These are phyloP conservation scores for Poeciliopsis paucimaculata DNA, from an alignment of 2,797 vertebrate species.

Conservation along the genomic window DNA sequence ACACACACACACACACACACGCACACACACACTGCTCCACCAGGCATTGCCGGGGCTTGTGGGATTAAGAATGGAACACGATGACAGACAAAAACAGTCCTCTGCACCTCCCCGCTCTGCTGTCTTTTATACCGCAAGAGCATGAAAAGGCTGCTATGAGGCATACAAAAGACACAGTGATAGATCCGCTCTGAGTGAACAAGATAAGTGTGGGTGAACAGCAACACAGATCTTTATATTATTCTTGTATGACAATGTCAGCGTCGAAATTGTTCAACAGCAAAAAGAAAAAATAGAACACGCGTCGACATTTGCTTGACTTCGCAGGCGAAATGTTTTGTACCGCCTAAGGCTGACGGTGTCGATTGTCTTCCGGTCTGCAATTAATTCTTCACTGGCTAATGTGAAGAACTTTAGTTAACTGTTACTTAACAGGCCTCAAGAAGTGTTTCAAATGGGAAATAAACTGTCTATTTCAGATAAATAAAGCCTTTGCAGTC, in stretches of 20 bases:
- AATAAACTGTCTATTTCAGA: constrained; percentile 14
- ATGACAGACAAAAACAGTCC: constrained; percentile 82
- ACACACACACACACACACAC: constrained; percentile 1
- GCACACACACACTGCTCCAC: constrained; percentile 55
- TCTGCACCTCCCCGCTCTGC: constrained; percentile 75
- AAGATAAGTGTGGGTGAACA: constrained; percentile 75
- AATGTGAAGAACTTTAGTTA: background rate
- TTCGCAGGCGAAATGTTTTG: constrained; percentile 32
- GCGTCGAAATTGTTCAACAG: constrained; percentile 41
- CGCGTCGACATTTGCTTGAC: constrained; percentile 45
- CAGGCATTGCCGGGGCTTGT: constrained; percentile 77
- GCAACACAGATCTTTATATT: constrained; percentile 66
- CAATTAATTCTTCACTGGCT: constrained; percentile 15
- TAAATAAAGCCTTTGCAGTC: constrained; percentile 21
- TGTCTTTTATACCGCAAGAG: constrained; percentile 72
- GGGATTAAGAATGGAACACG: constrained; percentile 82
- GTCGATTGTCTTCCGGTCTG: constrained; percentile 22
- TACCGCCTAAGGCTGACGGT: constrained; percentile 15
- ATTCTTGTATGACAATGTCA: constrained; percentile 62
- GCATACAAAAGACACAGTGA: constrained; percentile 73
- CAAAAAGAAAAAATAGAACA: constrained; percentile 35
- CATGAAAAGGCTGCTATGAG: constrained; percentile 78
- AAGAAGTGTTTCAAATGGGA: constrained; percentile 10
- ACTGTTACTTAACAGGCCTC: constrained; percentile 7
- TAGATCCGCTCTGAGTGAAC: constrained; percentile 74